Conservation (phyloP, 2,888 invertebrate species). For the Drosophila nr. medialis region DNA sequence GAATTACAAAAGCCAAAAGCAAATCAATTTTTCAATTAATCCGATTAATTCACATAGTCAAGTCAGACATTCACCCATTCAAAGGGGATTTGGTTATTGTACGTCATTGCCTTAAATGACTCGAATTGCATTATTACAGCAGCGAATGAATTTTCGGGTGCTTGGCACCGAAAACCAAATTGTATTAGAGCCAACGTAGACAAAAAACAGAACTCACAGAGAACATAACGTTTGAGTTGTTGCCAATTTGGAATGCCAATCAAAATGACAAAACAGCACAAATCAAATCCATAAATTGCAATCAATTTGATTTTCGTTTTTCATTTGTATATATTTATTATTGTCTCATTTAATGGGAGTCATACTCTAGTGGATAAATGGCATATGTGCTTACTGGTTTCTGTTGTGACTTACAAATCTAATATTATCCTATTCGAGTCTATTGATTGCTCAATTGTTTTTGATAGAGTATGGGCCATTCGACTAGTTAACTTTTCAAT, state of each 20-base stretch:
- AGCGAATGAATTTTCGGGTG: constrained; percentile 35
- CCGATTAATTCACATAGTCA: constrained; percentile 57
- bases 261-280: constrained; percentile 73
- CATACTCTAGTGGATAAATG: constrained; percentile 32
- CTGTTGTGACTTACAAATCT: not conserved
- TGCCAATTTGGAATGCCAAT: constrained; percentile 74
- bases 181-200: constrained; percentile 28
- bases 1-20: constrained; percentile 18
- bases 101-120: constrained; percentile 25
- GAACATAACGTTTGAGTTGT: constrained; percentile 33
- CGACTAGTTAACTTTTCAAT: constrained; percentile 1
- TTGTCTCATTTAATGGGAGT: constrained; percentile 30
- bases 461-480: constrained; percentile 29
- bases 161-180: constrained; percentile 40
- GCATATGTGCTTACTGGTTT: not conserved
- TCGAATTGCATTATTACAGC: constrained; percentile 19
- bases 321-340: not conserved
- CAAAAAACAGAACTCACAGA: not conserved
- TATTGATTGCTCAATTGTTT: not conserved
- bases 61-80: constrained; percentile 19
- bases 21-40: constrained; percentile 35
- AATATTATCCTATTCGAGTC: not conserved
- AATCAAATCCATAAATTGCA: constrained; percentile 76
- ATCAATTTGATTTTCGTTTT: constrained; percentile 21
- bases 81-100: constrained; percentile 25